Conservation (phyloP, 2,888 invertebrate genomes). For the Pristionchus exspectatus region DNA sequence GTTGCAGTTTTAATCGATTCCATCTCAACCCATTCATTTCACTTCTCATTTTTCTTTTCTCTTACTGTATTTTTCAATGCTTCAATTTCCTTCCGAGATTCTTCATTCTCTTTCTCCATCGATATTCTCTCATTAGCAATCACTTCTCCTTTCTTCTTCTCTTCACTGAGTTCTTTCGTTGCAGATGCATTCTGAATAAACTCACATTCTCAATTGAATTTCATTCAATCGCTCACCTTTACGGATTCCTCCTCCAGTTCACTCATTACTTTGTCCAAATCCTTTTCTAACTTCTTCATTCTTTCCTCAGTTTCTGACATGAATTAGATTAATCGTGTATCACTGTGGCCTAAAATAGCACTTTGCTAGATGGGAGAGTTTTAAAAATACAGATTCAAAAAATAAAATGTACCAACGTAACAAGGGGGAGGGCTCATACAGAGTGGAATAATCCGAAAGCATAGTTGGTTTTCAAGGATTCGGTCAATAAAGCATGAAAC, state of each 20-base stretch:
- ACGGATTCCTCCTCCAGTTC: slow-evolving; percentile 26
- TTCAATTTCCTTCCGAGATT: background rate
- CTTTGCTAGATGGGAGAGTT: too few relatives aligned
- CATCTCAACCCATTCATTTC: slow-evolving; percentile 22
- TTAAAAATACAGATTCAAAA: too few relatives aligned
- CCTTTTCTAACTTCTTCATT: slow-evolving; percentile 12
- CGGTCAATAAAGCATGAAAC: background rate
- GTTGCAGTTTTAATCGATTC: slow-evolving; percentile 12
- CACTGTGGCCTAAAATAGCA: too few relatives aligned
- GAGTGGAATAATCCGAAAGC: too few relatives aligned
- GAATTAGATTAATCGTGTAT: too few relatives aligned
- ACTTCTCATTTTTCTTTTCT: background rate
- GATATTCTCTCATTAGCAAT: background rate
- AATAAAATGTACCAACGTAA: too few relatives aligned
- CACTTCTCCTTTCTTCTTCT: slow-evolving; percentile 8
- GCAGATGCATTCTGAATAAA: background rate
- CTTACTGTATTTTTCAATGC: slow-evolving; percentile 15
- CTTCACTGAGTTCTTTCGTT: background rate
- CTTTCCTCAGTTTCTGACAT: background rate
- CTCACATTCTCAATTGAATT: background rate
- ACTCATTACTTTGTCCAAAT: background rate
- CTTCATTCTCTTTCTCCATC: background rate
- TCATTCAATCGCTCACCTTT: background rate
- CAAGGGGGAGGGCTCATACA: too few relatives aligned
- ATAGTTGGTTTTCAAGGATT: too few relatives aligned